Base-by-base conservation (phyloP, 2,113 vertebrate species). In the Solea senegalensis region DNA sequence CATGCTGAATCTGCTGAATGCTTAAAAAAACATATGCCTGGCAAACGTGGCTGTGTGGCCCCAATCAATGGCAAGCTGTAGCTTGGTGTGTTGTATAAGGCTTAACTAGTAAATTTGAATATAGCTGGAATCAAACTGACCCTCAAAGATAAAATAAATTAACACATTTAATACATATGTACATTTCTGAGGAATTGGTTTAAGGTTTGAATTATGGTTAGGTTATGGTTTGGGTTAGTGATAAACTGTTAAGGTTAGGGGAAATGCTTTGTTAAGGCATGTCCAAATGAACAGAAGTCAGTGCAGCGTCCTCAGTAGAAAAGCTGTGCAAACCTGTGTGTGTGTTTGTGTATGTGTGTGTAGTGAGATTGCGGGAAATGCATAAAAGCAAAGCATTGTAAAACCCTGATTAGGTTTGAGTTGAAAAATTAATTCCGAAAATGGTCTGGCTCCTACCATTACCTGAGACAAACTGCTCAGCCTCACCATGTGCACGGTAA, bases 341-440 rank as follows among this genome's bases (percentile, higher is more conserved):
- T 21, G 51, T 10, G 8, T 26, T 7, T 26, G 16, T 26, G 27
- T 15, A 27, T 41, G 14, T 21, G 9, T 44, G 41, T 53, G n/a
- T 50, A 34, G 44, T 34, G 27, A 16, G 5, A 44, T 12, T 15
- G 12, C 7, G 55, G 80, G 75, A 82, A 89, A 90, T 90, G 87
- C 75, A 84, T 87, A 82, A 80, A 86, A 82, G 72, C 78, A 80
- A 81, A 79, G 76, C 41, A 61, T 48, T 13, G 60, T 68, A 72
- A 74, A 86, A 89, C 90, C 81, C 72, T 73, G 84, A 91, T 88
- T 90, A 90, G 71, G 67, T 74, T 74, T 70, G 75, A 83, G 74
- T 74, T 72, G 68, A 86, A 90, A 83, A 90, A 89, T 89, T 69
- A 82, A 92, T 91, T 88, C 81, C 60, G 57, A 53, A 81, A 81